Percentiles rank a stretch among this genome's conserved stretches.
Evolutionary conservation across 2,113 vertebrate species (phyloP).

Genomic region (Vidua chalybeata): DNA sequence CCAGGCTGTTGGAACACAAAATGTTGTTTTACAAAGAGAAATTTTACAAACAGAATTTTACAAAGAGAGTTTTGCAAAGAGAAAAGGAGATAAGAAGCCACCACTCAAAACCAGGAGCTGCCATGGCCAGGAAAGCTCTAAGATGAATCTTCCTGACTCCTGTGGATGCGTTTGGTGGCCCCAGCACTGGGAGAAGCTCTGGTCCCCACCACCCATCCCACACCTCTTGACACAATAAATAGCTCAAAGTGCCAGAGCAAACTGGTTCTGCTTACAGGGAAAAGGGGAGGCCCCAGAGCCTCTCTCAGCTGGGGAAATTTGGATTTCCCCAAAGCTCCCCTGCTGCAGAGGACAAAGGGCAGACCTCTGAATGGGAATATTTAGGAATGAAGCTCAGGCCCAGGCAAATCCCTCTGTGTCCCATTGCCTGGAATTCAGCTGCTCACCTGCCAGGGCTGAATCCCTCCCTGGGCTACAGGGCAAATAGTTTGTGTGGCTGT

Average conservation of each 20-base stretch:
- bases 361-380: fast-evolving
- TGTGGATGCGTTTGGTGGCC: background rate
- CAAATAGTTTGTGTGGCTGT: background rate
- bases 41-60: background rate
- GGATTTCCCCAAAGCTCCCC: background rate
- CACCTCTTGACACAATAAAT: background rate
- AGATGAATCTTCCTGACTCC: background rate
- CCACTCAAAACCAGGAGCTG: fast-evolving
- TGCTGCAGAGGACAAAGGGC: background rate
- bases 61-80: background rate
- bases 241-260: background rate
- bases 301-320: no score
- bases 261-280: background rate
- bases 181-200: background rate
- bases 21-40: background rate
- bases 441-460: background rate
- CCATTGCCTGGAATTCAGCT: background rate
- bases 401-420: background rate
- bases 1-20: background rate
- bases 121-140: background rate
- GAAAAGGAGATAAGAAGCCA: background rate
- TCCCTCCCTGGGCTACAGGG: background rate
- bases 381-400: background rate
- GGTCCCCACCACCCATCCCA: background rate
- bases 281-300: background rate